Evolutionary conservation across 2,888 invertebrate genomes (phyloP), one percentile per base, ranked within the genome.

Genomic region (Eilema griseolum): DNA sequence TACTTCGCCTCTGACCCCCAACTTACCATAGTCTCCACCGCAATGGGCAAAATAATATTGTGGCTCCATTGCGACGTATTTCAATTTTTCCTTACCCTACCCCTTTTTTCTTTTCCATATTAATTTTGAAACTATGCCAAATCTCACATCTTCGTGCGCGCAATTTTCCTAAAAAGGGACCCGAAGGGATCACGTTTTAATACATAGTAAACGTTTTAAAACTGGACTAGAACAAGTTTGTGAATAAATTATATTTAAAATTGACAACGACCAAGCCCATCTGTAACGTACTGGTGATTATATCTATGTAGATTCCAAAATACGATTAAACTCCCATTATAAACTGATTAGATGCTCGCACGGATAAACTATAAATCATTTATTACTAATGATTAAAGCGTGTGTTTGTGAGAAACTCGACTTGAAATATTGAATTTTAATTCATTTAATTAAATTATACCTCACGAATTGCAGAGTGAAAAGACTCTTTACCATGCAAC

Each of bases 261-360:
- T 71, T 41, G 5, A 61, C 61, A 31, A 60, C 61, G 70, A 57
- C 61, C 24, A 37, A 46, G 20, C 26, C 60, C 62, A 61, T 68
- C 52, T 70, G 16, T 57, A 61, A 41, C 62, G 61, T 62, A 33
- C 56, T 41, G 59, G 66, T 65, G 74, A 14, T 41, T 57, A 74
- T 74, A 66, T 71, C 71, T 63, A 52, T 72, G 56, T 73, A 65
- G 75, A 76, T 80, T 79, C 57, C n/a, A 59, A 71, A 73, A 70
- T 60, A 66, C 70, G 65, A 65, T 31, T 31, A 72, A 75, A 78
- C 37, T 75, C 65, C 26, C 72, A 82, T 82, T 82, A 76, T 64
- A 23, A 12, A 63, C 31, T 61, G 81, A 81, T 82, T 33, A 82
- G 80, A 81, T 80, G 37, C 24, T 70, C 26, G 68, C 31, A 11